Conservation (phyloP, 2,113 vertebrate species). For the Willisornis vidua region DNA sequence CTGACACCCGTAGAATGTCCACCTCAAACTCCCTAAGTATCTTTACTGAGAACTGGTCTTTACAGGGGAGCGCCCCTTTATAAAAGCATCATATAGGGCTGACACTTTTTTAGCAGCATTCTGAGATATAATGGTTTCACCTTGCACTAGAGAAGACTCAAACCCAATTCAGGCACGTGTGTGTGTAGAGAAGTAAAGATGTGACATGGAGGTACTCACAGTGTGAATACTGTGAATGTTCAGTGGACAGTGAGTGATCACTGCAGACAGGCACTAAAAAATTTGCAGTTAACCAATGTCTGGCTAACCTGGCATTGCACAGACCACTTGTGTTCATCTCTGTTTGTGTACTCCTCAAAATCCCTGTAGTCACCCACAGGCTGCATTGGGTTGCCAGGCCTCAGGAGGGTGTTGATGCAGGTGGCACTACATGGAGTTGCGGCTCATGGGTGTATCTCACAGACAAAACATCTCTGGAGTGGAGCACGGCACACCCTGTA, state of each 20-base stretch:
- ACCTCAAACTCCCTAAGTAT: neutral
- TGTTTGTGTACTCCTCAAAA: neutral
- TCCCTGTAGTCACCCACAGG: neutral
- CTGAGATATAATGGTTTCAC: neutral
- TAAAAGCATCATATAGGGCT: neutral
- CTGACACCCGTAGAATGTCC: neutral
- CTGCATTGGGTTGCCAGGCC: neutral
- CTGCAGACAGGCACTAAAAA: neutral
- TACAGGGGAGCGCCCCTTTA: neutral
- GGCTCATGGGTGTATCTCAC: accelerated
- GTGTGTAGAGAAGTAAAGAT: neutral
- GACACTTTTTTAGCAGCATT: neutral
- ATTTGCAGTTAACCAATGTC: neutral
- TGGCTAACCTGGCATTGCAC: accelerated
- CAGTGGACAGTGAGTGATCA: neutral
- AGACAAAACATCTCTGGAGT: neutral
- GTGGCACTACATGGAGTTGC: accelerated
- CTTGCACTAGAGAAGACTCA: neutral
- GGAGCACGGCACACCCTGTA: accelerated
- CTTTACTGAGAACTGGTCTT: accelerated
- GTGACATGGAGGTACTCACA: neutral
- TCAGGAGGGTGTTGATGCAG: neutral
- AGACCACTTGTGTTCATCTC: neutral
- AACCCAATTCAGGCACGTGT: accelerated
- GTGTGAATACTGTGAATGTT: neutral